Base-by-base conservation (phyloP, 2,113 vertebrate genomes). In the Hyla sarda region DNA sequence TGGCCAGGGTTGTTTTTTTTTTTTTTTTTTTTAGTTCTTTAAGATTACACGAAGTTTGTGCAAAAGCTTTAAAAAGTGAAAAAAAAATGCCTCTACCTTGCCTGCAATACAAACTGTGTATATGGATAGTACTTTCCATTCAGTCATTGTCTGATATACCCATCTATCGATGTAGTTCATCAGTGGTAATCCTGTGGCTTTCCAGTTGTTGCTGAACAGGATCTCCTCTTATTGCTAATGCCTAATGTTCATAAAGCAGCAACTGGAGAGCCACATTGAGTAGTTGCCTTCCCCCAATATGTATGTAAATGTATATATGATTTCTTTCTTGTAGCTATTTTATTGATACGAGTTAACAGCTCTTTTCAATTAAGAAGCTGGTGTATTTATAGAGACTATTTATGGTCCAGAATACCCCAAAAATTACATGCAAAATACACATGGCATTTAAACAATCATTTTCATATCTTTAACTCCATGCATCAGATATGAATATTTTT, bases 1-100 rank as follows among this genome's bases (percentile, higher is more conserved):
- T 96, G 95, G 95, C 95, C 96, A 93, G 89, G 91, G 87, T 96
- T 90, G 96, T 96, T 97, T 96, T 93, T 52, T 37, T 73, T 3
- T 25, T 60, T 41, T 60, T 45, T n/a, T 80, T 74, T n/a, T n/a
- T n/a, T n/a, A n/a, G n/a, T n/a, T 48, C 94, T 98, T 93, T 92
- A 95, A 94, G 93, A 96, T 96, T 97, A 96, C 96, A 96, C 97
- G 96, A 99, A 96, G 96, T 97, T 95, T 97, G 96, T 96, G 96
- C 96, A 97, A 97, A 98, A 99, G 97, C 97, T 99, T 99, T 99
- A 99, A 99, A 96, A 84, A 73, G 58, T 19, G 48, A 82, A 65
- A 60, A 41, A 82, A 69, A 93, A 96, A 96, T 94, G 96, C 97
- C 97, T 99, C 96, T 96, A 97, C 97, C 97, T 99, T 99, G 97